Conservation (phyloP, 2,797 vertebrate species). For the Lepidocolaptes lacrymiger region DNA sequence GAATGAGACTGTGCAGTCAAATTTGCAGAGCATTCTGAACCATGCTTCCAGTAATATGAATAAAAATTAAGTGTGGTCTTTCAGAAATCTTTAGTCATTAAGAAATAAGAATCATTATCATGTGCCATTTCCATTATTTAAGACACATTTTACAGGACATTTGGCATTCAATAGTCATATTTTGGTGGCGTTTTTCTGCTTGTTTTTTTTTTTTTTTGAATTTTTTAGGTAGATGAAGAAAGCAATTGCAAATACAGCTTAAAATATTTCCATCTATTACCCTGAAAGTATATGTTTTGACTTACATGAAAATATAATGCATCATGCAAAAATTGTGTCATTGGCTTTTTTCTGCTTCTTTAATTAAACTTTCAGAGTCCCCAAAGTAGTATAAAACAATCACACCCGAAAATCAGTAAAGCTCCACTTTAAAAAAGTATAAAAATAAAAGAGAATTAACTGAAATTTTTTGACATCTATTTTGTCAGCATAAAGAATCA, state of each 20-base stretch:
- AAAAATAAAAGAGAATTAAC: rapidly evolving
- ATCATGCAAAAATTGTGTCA: neutral
- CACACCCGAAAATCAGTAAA: neutral
- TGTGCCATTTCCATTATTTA: neutral
- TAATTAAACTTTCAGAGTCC: neutral
- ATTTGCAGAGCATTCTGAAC: neutral
- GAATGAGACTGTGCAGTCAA: neutral
- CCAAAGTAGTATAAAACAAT: neutral
- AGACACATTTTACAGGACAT: neutral
- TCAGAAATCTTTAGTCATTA: neutral
- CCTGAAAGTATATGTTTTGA: neutral
- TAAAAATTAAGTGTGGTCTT: neutral
- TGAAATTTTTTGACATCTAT: neutral
- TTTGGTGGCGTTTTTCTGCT: too few species aligned
- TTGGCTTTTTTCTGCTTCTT: neutral
- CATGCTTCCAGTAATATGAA: neutral
- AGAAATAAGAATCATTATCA: neutral
- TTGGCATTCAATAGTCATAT: neutral
- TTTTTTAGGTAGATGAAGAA: neutral
- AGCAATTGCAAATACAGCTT: neutral
- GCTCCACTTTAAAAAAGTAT: neutral
- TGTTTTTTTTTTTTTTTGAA: neutral
- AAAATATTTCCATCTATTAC: neutral
- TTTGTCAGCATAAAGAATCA: neutral
- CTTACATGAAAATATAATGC: neutral